Evolutionary conservation across 2,888 invertebrate species (phyloP).

Genomic region (Watsonalla cultraria): DNA sequence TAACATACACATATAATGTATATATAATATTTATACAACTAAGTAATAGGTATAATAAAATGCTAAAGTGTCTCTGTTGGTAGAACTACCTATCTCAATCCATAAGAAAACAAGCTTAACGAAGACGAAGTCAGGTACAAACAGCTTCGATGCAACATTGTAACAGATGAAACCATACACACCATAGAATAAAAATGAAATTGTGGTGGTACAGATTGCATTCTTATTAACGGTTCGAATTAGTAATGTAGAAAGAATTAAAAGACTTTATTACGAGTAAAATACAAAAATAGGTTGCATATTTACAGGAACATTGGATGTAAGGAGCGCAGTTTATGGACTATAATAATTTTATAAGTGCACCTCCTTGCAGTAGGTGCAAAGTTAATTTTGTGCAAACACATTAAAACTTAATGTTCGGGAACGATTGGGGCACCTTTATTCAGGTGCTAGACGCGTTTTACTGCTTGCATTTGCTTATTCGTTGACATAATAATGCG

Average conservation of each 20-base stretch:
- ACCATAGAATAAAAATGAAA: too few species aligned
- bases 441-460: conserved; percentile 42
- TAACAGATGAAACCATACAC: too few species aligned
- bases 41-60: too few species aligned
- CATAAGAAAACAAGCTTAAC: too few species aligned
- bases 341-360: conserved; percentile 43
- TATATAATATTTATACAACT: conserved; percentile 1
- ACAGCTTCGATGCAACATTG: too few species aligned
- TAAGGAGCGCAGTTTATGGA: conserved; percentile 9
- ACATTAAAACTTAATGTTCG: conserved; percentile 54
- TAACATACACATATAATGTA: conserved; percentile 17
- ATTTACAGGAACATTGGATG: conserved; percentile 13
- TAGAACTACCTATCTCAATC: too few species aligned
- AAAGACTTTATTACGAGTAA: too few species aligned
- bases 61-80: too few species aligned
- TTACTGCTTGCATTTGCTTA: conserved; percentile 45
- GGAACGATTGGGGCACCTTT: conserved; percentile 42
- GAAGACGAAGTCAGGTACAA: too few species aligned
- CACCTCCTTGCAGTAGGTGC: conserved; percentile 39
- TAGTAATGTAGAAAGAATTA: too few species aligned
- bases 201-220: too few species aligned
- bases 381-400: conserved; percentile 52
- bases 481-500: conserved; percentile 50
- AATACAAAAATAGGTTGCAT: background rate
- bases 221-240: too few species aligned